Conservation (phyloP, 2,888 invertebrate genomes). For the Neoitamus cyanurus region DNA sequence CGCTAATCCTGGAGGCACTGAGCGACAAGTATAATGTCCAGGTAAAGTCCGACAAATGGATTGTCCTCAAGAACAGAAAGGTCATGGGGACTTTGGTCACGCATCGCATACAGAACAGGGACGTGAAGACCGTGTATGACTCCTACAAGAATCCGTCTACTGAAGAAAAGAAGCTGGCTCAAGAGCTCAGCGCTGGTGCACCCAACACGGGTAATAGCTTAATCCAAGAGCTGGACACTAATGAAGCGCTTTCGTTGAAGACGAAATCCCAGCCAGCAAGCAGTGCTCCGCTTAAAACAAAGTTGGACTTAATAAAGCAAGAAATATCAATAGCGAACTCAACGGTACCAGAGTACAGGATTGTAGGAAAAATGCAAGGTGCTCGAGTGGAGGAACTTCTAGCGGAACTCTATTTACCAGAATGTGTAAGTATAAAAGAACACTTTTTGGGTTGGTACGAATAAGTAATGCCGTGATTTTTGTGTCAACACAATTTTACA, state of each 20-base stretch:
- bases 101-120: slow-evolving; percentile 79
- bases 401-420: slow-evolving; percentile 65
- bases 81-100: slow-evolving; percentile 78
- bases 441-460: too few species aligned
- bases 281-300: slow-evolving; percentile 56
- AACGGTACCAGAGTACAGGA: slow-evolving; percentile 70
- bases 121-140: slow-evolving; percentile 68
- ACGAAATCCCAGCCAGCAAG: not conserved
- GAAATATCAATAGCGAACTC: slow-evolving; percentile 57
- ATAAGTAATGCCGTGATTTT: too few species aligned
- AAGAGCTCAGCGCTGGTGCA: slow-evolving; percentile 23
- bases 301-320: slow-evolving; percentile 55
- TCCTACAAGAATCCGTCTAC: slow-evolving; percentile 57
- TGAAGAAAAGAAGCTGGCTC: slow-evolving; percentile 55
- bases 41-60: slow-evolving; percentile 74
- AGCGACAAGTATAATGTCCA: slow-evolving; percentile 82
- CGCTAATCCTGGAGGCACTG: slow-evolving; percentile 81
- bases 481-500: too few species aligned
- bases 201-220: slow-evolving; percentile 57
- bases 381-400: slow-evolving; percentile 60
- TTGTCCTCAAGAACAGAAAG: slow-evolving; percentile 78
- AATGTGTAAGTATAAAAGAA: slow-evolving; percentile 60
- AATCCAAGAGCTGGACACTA: slow-evolving; percentile 72
- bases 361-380: slow-evolving; percentile 70
- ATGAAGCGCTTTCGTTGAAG: slow-evolving; percentile 49